Conservation (phyloP, 2,797 vertebrate genomes). For the Chromobotia macracanthus region DNA sequence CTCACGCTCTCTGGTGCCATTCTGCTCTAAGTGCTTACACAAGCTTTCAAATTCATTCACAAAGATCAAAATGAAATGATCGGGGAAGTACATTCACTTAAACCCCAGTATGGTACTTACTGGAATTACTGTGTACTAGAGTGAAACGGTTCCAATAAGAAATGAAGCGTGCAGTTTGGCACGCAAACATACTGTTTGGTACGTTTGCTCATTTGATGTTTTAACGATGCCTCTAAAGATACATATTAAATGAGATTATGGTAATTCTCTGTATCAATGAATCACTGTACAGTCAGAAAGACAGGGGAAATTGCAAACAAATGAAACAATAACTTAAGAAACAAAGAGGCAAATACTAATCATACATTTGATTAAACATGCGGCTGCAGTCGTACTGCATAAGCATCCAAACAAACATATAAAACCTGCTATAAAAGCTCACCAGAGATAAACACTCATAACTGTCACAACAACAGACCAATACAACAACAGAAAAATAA, state of each 20-base stretch:
- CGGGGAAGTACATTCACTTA: slow-evolving; percentile 10
- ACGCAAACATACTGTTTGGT: neutral
- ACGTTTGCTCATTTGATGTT: neutral
- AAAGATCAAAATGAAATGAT: slow-evolving; percentile 20
- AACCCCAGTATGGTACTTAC: slow-evolving; percentile 24
- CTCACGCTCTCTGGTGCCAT: neutral
- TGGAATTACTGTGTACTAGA: slow-evolving; percentile 3
- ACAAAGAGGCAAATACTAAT: too few relatives aligned
- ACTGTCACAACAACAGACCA: too few relatives aligned
- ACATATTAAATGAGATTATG: neutral
- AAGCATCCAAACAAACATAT: too few relatives aligned
- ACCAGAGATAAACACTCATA: too few relatives aligned
- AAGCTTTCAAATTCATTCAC: slow-evolving; percentile 17
- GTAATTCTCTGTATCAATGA: neutral
- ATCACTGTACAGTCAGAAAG: neutral
- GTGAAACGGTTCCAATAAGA: neutral
- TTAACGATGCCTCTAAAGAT: neutral
- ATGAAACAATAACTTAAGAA: too few relatives aligned
- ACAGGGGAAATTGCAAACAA: neutral
- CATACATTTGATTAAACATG: too few relatives aligned
- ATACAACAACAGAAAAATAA: too few relatives aligned
- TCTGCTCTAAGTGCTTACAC: neutral
- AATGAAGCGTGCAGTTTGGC: neutral
- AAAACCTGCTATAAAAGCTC: too few relatives aligned
- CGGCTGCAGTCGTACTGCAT: too few relatives aligned